Evolutionary conservation across 2,113 vertebrate species (phyloP), one percentile per base, ranked within the genome.

Genomic region (Bubo bubo): DNA sequence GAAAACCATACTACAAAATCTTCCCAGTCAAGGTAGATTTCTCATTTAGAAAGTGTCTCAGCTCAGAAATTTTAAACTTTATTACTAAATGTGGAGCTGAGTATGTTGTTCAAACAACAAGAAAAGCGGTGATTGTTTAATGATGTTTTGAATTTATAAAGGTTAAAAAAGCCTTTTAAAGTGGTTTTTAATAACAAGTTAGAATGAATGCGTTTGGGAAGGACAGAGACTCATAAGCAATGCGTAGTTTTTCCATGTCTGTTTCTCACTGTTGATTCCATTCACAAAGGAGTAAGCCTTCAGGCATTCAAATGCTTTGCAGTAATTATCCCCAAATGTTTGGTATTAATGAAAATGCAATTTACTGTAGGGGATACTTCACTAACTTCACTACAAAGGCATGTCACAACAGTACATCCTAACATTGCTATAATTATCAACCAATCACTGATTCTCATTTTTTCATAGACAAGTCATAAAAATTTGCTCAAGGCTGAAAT

Each of bases 271-370:
- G 55, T 70, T 93, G 18, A 45, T 71, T 96, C 81, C 81, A 96
- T 95, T 97, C 89, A 95, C n/a, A 76, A 88, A 93, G 74, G n/a
- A 91, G 32, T 3, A 6, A 94, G 87, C 89, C 93, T 91, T 95
- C 62, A 79, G 94, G 91, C 97, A 45, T 30, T 27, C 39, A 56
- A 95, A 50, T 85, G 37, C 56, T 91, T 88, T 83, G 53, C 84
- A 94, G 81, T 90, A 97, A 97, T 95, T 95, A 94, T 83, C 79
- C 58, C 71, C n/a, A 43, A 88, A 96, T 74, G 71, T 94, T 91
- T 82, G 79, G n/a, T 90, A 94, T 94, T 96, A 94, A 91, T 93
- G 70, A 95, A 97, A 95, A 95, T 88, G 94, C 39, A 95, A 60
- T 89, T 95, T 88, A 87, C 94, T 97, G 79, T 52, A 55, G 74